phyloP scores from a whole-genome alignment of 2,888 invertebrate species.

The Lasioglossum calceatum region DNA sequence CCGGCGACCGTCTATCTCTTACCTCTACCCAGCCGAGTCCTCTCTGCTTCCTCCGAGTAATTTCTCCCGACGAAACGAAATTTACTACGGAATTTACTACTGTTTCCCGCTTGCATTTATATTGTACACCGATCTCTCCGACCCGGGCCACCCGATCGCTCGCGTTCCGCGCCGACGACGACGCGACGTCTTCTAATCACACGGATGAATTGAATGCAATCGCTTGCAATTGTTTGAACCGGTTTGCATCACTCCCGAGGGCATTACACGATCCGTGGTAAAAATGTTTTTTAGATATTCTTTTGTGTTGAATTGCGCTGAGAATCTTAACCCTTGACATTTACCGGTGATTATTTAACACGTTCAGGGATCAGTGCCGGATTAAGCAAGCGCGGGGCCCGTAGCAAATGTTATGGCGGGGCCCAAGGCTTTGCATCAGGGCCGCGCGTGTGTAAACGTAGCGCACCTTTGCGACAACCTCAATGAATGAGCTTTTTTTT shows the following conservation, averaged over 20 bases:
- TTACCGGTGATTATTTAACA: too few relatives aligned
- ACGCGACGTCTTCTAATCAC: not conserved
- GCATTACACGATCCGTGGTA: not conserved
- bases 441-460: too few relatives aligned
- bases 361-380: too few relatives aligned
- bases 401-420: too few relatives aligned
- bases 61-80: slow-evolving; percentile 44
- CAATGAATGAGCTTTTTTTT: too few relatives aligned
- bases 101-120: slow-evolving; percentile 39
- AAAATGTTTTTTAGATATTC: not conserved
- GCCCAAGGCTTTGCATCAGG: too few relatives aligned
- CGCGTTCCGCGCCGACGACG: not conserved
- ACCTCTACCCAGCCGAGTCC: slow-evolving; percentile 14
- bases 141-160: not conserved
- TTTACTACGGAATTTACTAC: slow-evolving; percentile 45
- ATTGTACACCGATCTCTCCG: slow-evolving; percentile 20
- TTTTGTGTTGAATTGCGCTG: too few relatives aligned
- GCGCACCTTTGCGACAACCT: too few relatives aligned
- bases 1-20: slow-evolving; percentile 54
- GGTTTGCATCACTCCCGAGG: not conserved
- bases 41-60: slow-evolving; percentile 39
- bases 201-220: slow-evolving; percentile 20
- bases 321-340: too few relatives aligned
- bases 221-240: not conserved
- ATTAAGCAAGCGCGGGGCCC: too few relatives aligned